phyloP scores from a whole-genome alignment of 2,888 invertebrate species.

The Cyclophora albipunctata region DNA sequence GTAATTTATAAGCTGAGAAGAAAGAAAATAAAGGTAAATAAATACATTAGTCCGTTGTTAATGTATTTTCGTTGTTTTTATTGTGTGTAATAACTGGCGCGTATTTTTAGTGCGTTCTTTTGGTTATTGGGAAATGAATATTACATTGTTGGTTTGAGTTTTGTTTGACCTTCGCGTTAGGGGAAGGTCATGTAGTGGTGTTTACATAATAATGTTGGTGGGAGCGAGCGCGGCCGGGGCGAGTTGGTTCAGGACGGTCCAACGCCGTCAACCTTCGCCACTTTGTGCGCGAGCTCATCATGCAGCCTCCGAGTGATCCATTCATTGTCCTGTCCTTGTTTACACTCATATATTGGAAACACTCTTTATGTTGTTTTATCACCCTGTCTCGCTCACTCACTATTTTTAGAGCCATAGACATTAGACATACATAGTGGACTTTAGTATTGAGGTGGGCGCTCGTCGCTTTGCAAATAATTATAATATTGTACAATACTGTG shows the following conservation, averaged over 20 bases:
- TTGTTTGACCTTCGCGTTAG: constrained; percentile 47
- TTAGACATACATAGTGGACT: constrained; percentile 32
- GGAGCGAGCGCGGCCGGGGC: neutral
- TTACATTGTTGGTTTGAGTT: too few relatives aligned
- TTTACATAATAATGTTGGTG: constrained; percentile 48
- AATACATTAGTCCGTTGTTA: too few relatives aligned
- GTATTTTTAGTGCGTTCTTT: too few relatives aligned
- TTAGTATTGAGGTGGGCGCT: constrained; percentile 30
- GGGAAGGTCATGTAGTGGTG: constrained; percentile 59
- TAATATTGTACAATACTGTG: constrained; percentile 12
- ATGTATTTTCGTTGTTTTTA: too few relatives aligned
- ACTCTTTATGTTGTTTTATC: constrained; percentile 32
- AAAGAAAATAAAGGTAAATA: too few relatives aligned
- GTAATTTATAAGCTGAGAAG: too few relatives aligned
- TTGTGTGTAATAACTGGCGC: too few relatives aligned
- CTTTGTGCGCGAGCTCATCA: too few relatives aligned
- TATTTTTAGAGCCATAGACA: constrained; percentile 43
- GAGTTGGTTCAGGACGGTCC: constrained; percentile 5
- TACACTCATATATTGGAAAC: constrained; percentile 32
- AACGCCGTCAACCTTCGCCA: constrained; percentile 28
- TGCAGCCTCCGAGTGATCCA: constrained; percentile 10
- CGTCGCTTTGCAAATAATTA: constrained; percentile 15
- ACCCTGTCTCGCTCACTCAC: constrained; percentile 27
- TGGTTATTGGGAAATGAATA: too few relatives aligned
- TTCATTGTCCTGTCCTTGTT: constrained; percentile 40